Base-by-base conservation (phyloP, 2,113 vertebrate genomes). In the Atractosteus spatula region DNA sequence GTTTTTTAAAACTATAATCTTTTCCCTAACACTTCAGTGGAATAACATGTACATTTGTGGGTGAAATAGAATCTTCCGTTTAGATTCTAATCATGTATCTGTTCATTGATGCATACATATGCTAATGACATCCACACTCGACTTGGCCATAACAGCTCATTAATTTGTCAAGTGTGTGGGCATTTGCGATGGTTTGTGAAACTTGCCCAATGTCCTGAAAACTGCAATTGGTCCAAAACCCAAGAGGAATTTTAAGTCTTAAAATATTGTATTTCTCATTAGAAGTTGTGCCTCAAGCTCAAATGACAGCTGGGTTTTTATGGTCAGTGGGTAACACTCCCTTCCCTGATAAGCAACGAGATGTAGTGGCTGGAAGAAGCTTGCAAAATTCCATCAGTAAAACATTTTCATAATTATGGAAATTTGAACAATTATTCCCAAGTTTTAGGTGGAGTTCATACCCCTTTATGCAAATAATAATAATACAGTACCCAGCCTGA, bases 401-500 rank as follows among this genome's bases (percentile, higher is more conserved):
- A 68, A 78, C 69, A 80, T 81, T 79, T 79, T 73, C 75, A 81
- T 79, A 79, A 81, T 81, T 71, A 59, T 56, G 63, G 67, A 74
- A 71, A 75, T 76, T 75, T 81, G 77, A 76, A 70, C 76, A 70
- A 76, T 76, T 62, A 59, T 71, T 63, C 74, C 71, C 70, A 74
- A 78, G 78, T 44, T 67, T 29, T 63, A 76, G 51, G 66, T 29
- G 51, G 10, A 57, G 43, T 10, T 10, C 10, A 10, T 51, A 7
- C 47, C 10, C 2, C 47, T 5, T 51, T 51, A 51, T 51, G 47
- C 10, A 51, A 51, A 51, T 51, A 51, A 51, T 7, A 10, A 5
- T 51, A 7, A 51, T 10, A 51, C 1, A 61, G 29, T 12, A 2
- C 61, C 64, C 17, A 66, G 10, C 14, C 65, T 44, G 29, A 12